phyloP scores from a whole-genome alignment of 2,113 vertebrate species.

The Solenodon paradoxus region DNA sequence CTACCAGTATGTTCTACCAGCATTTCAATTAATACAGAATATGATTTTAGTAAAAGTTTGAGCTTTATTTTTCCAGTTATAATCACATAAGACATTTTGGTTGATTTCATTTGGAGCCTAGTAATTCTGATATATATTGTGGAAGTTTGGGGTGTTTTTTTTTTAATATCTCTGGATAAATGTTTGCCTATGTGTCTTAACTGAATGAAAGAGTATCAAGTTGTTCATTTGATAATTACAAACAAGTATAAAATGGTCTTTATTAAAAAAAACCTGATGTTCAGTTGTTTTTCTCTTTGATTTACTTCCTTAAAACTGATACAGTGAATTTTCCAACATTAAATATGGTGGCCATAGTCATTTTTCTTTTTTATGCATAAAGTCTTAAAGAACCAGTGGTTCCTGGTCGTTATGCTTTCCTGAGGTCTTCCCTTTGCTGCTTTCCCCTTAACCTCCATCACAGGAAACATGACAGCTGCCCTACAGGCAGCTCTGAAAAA shows the following conservation, averaged over 20 bases:
- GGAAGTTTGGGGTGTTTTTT: constrained; percentile 37
- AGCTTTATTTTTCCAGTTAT: not conserved
- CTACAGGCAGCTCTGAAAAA: constrained; percentile 97
- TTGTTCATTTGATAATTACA: not conserved
- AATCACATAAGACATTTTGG: not conserved
- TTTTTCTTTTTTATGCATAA: not conserved
- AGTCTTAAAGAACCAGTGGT: not conserved
- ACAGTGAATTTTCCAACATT: not conserved
- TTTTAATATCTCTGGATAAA: not conserved
- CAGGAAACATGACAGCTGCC: constrained; percentile 96
- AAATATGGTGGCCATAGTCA: not conserved
- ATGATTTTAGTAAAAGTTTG: not conserved
- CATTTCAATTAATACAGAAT: not conserved
- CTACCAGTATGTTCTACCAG: not conserved
- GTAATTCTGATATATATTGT: not conserved
- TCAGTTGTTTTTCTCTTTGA: constrained; percentile 9
- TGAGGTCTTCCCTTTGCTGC: not conserved
- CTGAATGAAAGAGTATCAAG: not conserved
- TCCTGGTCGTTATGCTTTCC: not conserved
- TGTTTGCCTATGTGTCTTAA: not conserved
- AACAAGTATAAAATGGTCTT: not conserved
- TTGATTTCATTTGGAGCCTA: not conserved
- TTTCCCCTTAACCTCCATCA: constrained; percentile 87
- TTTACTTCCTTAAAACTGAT: not conserved
- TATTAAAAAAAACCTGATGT: not conserved